Base-by-base conservation (phyloP, 1,140 invertebrate genomes). In the Cheumatopsyche charites region DNA sequence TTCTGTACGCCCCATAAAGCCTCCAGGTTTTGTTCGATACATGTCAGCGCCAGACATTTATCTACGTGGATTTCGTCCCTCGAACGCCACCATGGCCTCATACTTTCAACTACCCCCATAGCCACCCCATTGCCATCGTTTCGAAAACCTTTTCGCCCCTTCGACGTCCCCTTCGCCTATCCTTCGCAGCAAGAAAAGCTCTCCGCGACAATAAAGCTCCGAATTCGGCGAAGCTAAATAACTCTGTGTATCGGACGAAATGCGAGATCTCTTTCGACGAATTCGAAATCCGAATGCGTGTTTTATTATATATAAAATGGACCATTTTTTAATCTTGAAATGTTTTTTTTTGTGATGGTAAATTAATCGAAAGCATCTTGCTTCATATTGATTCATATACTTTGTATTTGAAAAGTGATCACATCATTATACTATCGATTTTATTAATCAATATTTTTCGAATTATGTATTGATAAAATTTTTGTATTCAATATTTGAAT, bases 11-110 rank as follows among this genome's bases (percentile, higher is more conserved):
- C 45, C 61, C 61, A 63, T 71, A 71, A 66, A 67, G 70, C 63
- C 52, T 62, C 65, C 21, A 65, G 67, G 67, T 72, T 69, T 70
- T 70, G 70, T 66, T 71, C 73, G 73, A 72, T 72, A 72, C 70
- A 75, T 70, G 73, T 75, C 73, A 71, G 61, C 41, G 49, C 17
- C 70, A 75, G 73, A 69, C 70, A 65, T 67, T 68, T 62, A 67
- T 72, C 62, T 67, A 29, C 70, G 47, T 47, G 69, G 69, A 69
- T 69, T 62, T 73, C 71, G 42, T 49, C 55, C 41, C 45, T 58
- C 55, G 23, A 25, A 23, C 55, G 15, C 55, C 29, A 4, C 29
- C 29, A 3, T 3, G 29, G 3, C 29, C 29, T 36, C 29, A 36
- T 36, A 36, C 29, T 36, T 36, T 9, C 62, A 29, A 26, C 25